A percentile compares a stretch with the other conserved stretches of the same genome.
Evolutionary conservation across 2,888 invertebrate species (phyloP).

Genomic region (Drosophila dives): DNA sequence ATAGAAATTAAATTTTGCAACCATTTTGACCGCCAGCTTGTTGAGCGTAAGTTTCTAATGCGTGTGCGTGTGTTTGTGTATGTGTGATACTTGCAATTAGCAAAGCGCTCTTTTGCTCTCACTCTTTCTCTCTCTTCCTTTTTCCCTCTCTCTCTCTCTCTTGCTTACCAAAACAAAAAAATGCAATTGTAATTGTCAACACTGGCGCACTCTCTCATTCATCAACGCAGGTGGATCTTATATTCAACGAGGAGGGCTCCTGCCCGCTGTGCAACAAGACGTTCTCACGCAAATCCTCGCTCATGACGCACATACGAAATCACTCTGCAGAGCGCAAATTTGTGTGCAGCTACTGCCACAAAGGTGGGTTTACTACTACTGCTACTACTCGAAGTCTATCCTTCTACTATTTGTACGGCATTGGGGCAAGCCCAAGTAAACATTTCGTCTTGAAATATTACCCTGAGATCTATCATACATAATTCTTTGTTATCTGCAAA

Average conservation of each 20-base stretch:
- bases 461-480: neutral
- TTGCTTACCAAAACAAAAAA: neutral
- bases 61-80: constrained; percentile 22
- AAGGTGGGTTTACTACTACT: constrained; percentile 76
- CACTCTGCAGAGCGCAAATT: constrained; percentile 85
- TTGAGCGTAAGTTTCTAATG: constrained; percentile 66
- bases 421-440: neutral
- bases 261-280: constrained; percentile 85
- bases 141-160: neutral
- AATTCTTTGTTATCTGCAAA: neutral
- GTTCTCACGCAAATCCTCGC: constrained; percentile 85
- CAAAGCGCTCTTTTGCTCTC: constrained; percentile 22
- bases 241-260: constrained; percentile 85
- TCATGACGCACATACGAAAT: constrained; percentile 85
- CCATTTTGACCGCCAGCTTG: constrained; percentile 69
- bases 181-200: constrained; percentile 32
- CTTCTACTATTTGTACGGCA: neutral
- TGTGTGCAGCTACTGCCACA: constrained; percentile 84
- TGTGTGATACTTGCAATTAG: constrained; percentile 39
- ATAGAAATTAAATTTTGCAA: constrained; percentile 53
- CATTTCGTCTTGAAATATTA: neutral
- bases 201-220: constrained; percentile 27
- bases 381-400: neutral
- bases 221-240: constrained; percentile 83
- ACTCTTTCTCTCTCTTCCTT: neutral